These are phyloP conservation scores for Pachycephala philippinensis DNA, from an alignment of 2,113 vertebrate genomes.

Conservation along the genomic window DNA sequence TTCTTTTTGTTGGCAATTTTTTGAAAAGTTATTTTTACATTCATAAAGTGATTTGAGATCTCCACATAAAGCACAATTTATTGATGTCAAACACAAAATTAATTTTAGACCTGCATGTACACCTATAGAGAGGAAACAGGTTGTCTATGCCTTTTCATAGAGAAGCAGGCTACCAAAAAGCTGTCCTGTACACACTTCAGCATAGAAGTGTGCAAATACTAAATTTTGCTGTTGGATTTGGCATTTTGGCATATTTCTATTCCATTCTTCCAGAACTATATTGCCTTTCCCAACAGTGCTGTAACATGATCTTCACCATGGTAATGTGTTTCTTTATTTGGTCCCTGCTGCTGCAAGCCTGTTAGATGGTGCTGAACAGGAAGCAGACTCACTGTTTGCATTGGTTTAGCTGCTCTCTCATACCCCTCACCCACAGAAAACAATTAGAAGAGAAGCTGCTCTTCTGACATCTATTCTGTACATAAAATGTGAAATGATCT, in stretches of 20 bases:
- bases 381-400: not conserved
- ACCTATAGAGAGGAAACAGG: not conserved
- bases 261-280: not conserved
- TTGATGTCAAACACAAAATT: not conserved
- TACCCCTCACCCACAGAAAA: not conserved
- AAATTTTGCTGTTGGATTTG: not conserved
- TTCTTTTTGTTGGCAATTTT: not conserved
- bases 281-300: not conserved
- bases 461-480: not conserved
- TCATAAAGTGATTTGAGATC: not conserved
- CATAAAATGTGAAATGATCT: not conserved
- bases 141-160: not conserved
- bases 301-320: not conserved
- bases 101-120: not conserved
- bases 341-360: not conserved
- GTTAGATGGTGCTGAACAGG: not conserved
- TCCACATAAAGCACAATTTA: not conserved
- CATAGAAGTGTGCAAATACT: not conserved
- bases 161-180: not conserved
- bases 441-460: not conserved
- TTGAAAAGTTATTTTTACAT: not conserved
- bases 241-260: accelerated
- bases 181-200: not conserved
- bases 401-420: not conserved
- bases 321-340: not conserved